Conservation (phyloP, 2,888 invertebrate species). For the Cerastoderma edule region DNA sequence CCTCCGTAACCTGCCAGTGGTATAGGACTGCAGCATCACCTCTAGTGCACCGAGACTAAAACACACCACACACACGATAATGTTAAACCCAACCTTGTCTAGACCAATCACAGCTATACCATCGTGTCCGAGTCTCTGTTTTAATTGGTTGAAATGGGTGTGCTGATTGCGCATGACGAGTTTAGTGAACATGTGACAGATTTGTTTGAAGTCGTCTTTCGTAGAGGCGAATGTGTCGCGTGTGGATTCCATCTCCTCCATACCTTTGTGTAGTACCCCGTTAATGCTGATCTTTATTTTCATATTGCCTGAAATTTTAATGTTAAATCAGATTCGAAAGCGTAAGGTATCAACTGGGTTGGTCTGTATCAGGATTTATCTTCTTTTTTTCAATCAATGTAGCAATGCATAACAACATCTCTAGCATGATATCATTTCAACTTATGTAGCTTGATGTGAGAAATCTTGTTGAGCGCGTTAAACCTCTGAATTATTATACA, state of each 20-base stretch:
- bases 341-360: not conserved
- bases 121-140: constrained; percentile 38
- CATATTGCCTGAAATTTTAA: constrained; percentile 58
- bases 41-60: constrained; percentile 65
- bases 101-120: constrained; percentile 54
- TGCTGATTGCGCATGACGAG: constrained; percentile 57
- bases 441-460: no score
- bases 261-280: constrained; percentile 45
- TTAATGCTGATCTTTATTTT: constrained; percentile 59
- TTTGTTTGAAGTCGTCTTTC: constrained; percentile 60
- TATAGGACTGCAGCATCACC: constrained; percentile 61
- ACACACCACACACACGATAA: constrained; percentile 51
- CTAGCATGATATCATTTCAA: no score
- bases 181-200: constrained; percentile 61
- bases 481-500: no score
- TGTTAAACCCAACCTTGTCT: constrained; percentile 53
- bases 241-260: constrained; percentile 47
- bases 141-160: constrained; percentile 60
- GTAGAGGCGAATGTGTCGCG: constrained; percentile 46
- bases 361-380: not conserved
- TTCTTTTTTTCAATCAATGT: not conserved
- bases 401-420: not conserved
- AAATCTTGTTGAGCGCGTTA: no score
- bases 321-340: not conserved
- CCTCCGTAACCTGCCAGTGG: constrained; percentile 56